Evolutionary conservation across 35 echinoderm and acorn worm species (phyloP), one percentile per base, ranked within the genome.

Genomic region (Amphiura filiformis): DNA sequence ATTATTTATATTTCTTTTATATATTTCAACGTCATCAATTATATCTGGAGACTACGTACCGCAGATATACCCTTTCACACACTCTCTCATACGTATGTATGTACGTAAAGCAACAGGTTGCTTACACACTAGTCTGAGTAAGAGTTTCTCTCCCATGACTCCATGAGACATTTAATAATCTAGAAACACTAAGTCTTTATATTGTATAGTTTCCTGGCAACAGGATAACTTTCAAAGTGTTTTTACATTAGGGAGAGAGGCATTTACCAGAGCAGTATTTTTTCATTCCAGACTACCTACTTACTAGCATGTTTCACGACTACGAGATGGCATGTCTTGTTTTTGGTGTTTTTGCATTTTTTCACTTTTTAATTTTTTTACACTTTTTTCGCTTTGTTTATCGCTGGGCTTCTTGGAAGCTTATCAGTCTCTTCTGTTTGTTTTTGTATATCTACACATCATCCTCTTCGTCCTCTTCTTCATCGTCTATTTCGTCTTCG

Each of bases 401-500:
- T 15, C 61, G 61, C 61, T 70, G 61, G 61, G 44, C 44, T 52
- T 70, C 61, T 70, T 70, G 61, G 61, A 52, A 70, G 61, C 61
- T 11, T 70, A 70, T 70, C 61, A 70, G 61, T 70, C 61, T 70
- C 61, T 70, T 70, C 61, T 70, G 11, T 70, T 23, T 70, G 26
- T n/a, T 70, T 26, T 4, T 18, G 2, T 70, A 15, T 70, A 70
- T 81, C 37, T 88, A 93, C 57, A 30, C 79, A 32, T 94, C 86
- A 39, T 89, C 93, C 28, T 85, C 87, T 39, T 94, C 84, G 49
- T 94, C 87, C 40, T 87, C 76, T 33, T 94, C 83, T 3, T 94
- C 88, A 5, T 94, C 75, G 15, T 94, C 93, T 38, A 90, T 88
- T 23, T 90, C 88, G 32, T 92, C 85, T 2, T 84, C 81, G 13